Base-by-base conservation (phyloP, 2,888 invertebrate species). In the Rhodophaea formosa region DNA sequence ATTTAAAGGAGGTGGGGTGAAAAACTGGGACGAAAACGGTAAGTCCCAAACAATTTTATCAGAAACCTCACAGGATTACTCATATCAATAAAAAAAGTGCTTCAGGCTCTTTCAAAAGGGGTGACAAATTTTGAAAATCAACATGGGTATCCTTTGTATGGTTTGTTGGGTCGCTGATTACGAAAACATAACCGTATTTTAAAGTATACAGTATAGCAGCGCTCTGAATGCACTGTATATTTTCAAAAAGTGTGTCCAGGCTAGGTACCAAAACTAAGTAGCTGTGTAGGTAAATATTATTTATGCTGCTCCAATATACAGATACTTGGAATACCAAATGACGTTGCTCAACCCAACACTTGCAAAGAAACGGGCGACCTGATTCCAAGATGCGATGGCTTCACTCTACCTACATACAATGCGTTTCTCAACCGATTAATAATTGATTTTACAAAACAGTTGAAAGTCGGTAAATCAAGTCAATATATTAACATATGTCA, bases 321-420 rank as follows among this genome's bases (percentile, higher is more conserved):
- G 68, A 71, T 75, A 70, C 63, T 77, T 74, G 67, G 77, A 81
- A 82, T 80, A 78, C 78, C 76, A 80, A 79, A 81, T 71, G 69
- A 75, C 67, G 67, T 82, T 82, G 70, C 78, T 69, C 71, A 79
- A 80, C 70, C 62, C 65, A 59, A 70, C 69, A 69, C 69, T 73
- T 76, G 75, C 75, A 77, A 79, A 78, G 73, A 77, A 77, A 74
- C 74, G 57, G 69, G 65, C 71, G 81, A 80, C 81, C 81, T 74
- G 77, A 80, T 80, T 84, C 68, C 65, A 63, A 72, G 76, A 82
- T 75, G 75, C 69, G 74, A 69, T 69, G 74, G 72, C 71, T 70
- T 72, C 68, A 65, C 66, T 68, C 62, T 62, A 68, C 74, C 62
- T 62, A 68, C 74, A 70, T 75, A 68, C 67, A 68, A 75, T 70